Base-by-base conservation (phyloP, 2,797 vertebrate species). In the Sardinella longiceps region DNA sequence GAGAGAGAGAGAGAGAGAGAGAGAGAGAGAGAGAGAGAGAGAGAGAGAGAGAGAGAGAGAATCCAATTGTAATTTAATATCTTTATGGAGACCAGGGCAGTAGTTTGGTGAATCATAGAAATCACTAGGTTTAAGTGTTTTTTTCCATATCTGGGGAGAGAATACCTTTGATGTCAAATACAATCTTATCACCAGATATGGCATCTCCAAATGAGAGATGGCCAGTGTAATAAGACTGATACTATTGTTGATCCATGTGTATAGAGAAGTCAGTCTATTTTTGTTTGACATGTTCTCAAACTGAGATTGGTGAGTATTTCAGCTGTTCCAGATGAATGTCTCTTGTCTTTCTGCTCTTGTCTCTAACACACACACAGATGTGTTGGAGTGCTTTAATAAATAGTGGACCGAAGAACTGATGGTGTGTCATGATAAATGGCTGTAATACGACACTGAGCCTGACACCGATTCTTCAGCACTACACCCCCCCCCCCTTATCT, bases 361-460 rank as follows among this genome's bases (percentile, higher is more conserved):
- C 51, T 48, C 60, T 80, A 7, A 82, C 30, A 50, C 51, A 58
- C 80, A 82, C 30, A 50, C 51, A 58, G 50, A 53, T 82, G 30
- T 58, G 56, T 28, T 46, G 12, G 56, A 60, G 45, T 45, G 28
- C 5, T 43, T 10, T 81, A 46, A 66, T 18, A 30, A 83, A 83
- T 83, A 83, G 56, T 48, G 39, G 70, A 45, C 58, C 11, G 43
- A 63, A 60, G 53, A 81, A 87, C 80, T 58, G 45, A 23, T 80
- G 37, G 39, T 70, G 37, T 83, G 43, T 89, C 43, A 48, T 77
- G 43, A 81, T 83, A 56, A 81, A 81, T 33, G 60, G 83, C 56
- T 5, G 88, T 82, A 89, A 91, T 87, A 88, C 66, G 84, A 87
- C 82, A 91, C 60, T 82, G 84, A 90, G 87, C 82, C 85, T 81